A percentile compares a stretch with the other conserved stretches of the same genome.
These are phyloP conservation scores for Drosophila arizonae DNA, from an alignment of 1,140 invertebrate species.

Conservation along the genomic window DNA sequence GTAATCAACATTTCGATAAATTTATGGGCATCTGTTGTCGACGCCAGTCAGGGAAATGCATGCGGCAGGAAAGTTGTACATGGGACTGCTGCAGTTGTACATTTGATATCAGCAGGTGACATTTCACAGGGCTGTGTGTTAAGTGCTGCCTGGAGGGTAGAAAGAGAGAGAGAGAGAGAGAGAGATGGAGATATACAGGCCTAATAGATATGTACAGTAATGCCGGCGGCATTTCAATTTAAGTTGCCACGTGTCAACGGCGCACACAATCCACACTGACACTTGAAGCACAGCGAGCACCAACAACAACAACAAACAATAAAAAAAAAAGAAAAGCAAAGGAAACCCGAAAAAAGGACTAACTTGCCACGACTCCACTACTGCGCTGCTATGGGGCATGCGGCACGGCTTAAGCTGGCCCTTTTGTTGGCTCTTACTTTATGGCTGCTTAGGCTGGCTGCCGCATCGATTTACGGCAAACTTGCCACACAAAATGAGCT, in stretches of 20 bases:
- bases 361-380: neutral
- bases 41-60: slow-evolving; percentile 20
- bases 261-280: slow-evolving; percentile 73
- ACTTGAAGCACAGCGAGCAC: slow-evolving; percentile 49
- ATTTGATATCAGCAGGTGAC: slow-evolving; percentile 39
- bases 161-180: neutral
- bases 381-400: neutral
- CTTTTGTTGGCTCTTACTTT: slow-evolving; percentile 60
- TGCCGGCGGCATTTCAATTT: slow-evolving; percentile 77
- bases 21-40: slow-evolving; percentile 27
- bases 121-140: slow-evolving; percentile 29
- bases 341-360: slow-evolving; percentile 9
- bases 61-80: slow-evolving; percentile 2
- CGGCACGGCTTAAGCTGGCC: slow-evolving; percentile 30
- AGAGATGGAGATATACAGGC: slow-evolving; percentile 4
- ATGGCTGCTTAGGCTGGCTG: slow-evolving; percentile 69
- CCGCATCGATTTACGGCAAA: slow-evolving; percentile 77
- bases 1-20: slow-evolving; percentile 46
- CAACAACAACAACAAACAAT: neutral
- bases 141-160: slow-evolving; percentile 48
- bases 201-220: slow-evolving; percentile 74
- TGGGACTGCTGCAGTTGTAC: slow-evolving; percentile 32
- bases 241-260: slow-evolving; percentile 75
- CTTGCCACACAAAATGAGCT: slow-evolving; percentile 57
- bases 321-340: slow-evolving; percentile 1